Evolutionary conservation across 2,888 invertebrate genomes (phyloP).

Genomic region (Micoletzkya japonica): DNA sequence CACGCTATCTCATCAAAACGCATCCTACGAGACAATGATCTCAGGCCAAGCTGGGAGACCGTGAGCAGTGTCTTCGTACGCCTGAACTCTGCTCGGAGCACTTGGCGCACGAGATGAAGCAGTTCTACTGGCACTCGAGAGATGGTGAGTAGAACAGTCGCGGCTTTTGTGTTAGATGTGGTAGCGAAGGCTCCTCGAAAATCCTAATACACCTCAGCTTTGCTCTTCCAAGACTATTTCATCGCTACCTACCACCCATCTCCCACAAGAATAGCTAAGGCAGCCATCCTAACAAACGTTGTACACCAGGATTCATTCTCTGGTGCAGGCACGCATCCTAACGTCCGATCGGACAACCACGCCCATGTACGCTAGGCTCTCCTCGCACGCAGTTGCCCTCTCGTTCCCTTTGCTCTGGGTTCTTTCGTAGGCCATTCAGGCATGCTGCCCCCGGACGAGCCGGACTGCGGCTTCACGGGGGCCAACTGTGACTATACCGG

Average conservation of each 20-base stretch:
- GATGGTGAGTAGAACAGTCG: slow-evolving; percentile 38
- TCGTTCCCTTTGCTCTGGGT: too few relatives aligned
- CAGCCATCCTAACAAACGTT: too few relatives aligned
- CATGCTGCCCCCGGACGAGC: slow-evolving; percentile 50
- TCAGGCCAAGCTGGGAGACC: slow-evolving; percentile 52
- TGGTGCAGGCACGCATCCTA: too few relatives aligned
- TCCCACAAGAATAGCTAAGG: background rate
- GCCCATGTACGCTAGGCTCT: too few relatives aligned
- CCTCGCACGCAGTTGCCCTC: too few relatives aligned
- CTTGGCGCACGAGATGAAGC: slow-evolving; percentile 58
- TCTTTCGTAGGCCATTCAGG: too few relatives aligned
- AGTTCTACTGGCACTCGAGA: slow-evolving; percentile 53
- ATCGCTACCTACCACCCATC: too few relatives aligned
- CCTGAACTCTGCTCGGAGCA: slow-evolving; percentile 61
- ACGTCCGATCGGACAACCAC: too few relatives aligned
- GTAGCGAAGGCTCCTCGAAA: background rate
- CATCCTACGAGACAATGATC: too few relatives aligned
- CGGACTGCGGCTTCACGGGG: slow-evolving; percentile 56
- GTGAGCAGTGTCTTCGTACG: slow-evolving; percentile 48
- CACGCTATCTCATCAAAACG: background rate
- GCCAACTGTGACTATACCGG: slow-evolving; percentile 55
- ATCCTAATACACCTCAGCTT: too few relatives aligned
- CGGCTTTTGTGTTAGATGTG: background rate
- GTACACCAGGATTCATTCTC: too few relatives aligned
- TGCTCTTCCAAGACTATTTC: too few relatives aligned